These are phyloP conservation scores for Meliscaeva auricollis DNA, from an alignment of 2,888 invertebrate genomes.

Conservation along the genomic window DNA sequence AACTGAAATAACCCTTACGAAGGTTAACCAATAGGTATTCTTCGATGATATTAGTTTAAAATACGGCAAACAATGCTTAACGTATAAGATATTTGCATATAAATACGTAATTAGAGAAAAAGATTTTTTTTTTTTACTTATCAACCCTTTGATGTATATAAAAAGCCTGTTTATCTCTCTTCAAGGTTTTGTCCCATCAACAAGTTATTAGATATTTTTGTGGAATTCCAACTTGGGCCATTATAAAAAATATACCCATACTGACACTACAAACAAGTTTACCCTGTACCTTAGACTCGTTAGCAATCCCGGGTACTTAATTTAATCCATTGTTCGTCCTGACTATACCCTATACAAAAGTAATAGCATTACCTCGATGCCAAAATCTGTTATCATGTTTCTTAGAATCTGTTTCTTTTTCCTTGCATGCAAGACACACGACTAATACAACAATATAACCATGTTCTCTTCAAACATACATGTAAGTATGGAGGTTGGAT, in stretches of 20 bases:
- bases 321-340: slow-evolving; percentile 34
- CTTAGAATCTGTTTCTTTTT: slow-evolving; percentile 9
- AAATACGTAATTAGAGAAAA: neutral
- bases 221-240: neutral
- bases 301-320: slow-evolving; percentile 7
- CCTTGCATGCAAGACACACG: slow-evolving; percentile 11
- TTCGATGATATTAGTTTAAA: too few species aligned
- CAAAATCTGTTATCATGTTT: slow-evolving; percentile 17
- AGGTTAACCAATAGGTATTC: too few species aligned
- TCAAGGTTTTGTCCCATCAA: slow-evolving; percentile 1
- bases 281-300: neutral
- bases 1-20: too few species aligned
- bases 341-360: neutral
- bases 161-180: neutral
- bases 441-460: slow-evolving; percentile 28
- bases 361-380: neutral
- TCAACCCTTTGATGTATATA: neutral
- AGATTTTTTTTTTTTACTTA: neutral
- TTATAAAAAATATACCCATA: too few species aligned
- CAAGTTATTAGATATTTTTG: neutral
- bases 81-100: too few species aligned
- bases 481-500: too few species aligned
- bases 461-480: slow-evolving; percentile 21
- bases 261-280: neutral
- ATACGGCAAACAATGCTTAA: too few species aligned